These are phyloP conservation scores for Druon quercuslanigerum DNA, from an alignment of 1,140 invertebrate species.

Conservation along the genomic window DNA sequence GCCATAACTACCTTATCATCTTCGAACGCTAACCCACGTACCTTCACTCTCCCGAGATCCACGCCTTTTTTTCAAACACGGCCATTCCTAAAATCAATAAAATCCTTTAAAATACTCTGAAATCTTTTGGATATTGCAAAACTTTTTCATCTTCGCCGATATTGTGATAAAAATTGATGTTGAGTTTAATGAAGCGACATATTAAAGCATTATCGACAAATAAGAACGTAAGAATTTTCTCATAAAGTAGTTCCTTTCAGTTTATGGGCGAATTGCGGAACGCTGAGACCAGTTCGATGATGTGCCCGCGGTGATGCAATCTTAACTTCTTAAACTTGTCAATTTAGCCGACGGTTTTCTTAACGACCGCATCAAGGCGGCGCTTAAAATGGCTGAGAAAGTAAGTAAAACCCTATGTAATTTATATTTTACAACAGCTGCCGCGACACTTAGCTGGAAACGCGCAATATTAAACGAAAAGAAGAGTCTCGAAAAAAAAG, in stretches of 20 bases:
- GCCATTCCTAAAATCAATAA: no score
- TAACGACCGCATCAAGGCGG: constrained; percentile 52
- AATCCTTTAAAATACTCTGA: no score
- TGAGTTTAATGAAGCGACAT: constrained; percentile 12
- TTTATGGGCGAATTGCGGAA: constrained; percentile 48
- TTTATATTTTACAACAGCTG: constrained; percentile 20
- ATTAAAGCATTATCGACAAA: background rate
- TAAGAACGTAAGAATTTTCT: constrained; percentile 8
- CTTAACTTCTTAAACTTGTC: constrained; percentile 59
- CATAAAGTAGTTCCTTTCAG: constrained; percentile 35
- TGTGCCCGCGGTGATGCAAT: constrained; percentile 52
- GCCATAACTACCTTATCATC: no score
- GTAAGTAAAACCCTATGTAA: constrained; percentile 49
- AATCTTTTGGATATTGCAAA: no score
- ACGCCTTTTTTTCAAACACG: no score
- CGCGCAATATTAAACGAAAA: background rate
- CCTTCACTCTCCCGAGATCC: no score
- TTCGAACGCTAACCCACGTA: no score
- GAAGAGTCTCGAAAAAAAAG: background rate
- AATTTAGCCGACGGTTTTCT: constrained; percentile 56
- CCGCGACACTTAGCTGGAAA: background rate
- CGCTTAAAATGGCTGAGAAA: constrained; percentile 51
- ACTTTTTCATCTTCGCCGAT: no score
- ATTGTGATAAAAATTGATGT: constrained; percentile 14
- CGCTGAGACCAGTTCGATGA: constrained; percentile 53